Evolutionary conservation across 1,140 invertebrate species (phyloP), one percentile per base, ranked within the genome.

Genomic region (Portunus trituberculatus): DNA sequence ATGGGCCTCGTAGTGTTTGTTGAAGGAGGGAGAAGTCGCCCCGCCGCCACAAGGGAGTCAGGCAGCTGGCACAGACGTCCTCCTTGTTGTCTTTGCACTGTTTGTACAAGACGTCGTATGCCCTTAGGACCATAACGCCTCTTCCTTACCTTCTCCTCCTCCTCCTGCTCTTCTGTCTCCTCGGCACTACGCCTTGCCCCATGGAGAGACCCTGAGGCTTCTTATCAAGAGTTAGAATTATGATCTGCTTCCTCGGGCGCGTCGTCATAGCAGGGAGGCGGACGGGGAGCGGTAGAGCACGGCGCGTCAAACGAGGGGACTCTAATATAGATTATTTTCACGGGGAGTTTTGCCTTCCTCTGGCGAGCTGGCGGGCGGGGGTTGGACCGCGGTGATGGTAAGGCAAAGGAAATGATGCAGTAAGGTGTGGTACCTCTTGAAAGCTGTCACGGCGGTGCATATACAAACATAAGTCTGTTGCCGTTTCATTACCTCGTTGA

Each of bases 61-160:
- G 67, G 25, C 67, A 76, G 67, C 67, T 76, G 67, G 67, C 67
- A 76, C 20, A 76, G 20, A 76, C 67, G 67, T 76, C 67, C 67
- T 76, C 25, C 67, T 76, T 76, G 67, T 76, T 76, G 67, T 76
- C 67, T 76, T 76, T 76, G 67, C 67, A 76, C 20, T 76, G 67
- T 76, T 76, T 76, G 67, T 76, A 76, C 67, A 76, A 76, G 67
- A 76, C 67, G 25, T 76, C 67, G 25, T 76, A 76, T 76, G 25
- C 67, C 67, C 67, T n/a, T 20, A 76, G 67, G 67, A 76, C 67
- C 67, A 76, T 76, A 76, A 76, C 67, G 67, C 67, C 25, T 76
- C 67, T 76, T 76, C n/a, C 67, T 25, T 20, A 8, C 25, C 6
- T n/a, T 20, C 6, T 76, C 67, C 67, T 59, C 52, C 52, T 59